Percentiles rank a stretch among this genome's conserved stretches.
Evolutionary conservation across 2,888 invertebrate genomes (phyloP).

Genomic region (Patella pellucida): DNA sequence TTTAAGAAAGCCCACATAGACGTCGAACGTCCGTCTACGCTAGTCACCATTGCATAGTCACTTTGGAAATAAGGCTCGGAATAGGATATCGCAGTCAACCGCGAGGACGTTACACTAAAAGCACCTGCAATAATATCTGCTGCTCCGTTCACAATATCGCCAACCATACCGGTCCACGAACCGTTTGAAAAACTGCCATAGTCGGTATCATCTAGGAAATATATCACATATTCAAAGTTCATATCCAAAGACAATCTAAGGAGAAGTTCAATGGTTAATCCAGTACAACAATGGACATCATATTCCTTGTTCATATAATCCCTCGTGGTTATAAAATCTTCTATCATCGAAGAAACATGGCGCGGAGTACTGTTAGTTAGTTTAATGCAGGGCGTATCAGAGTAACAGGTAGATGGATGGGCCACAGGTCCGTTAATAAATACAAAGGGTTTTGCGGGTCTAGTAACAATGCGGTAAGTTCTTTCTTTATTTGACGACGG

Average conservation of each 20-base stretch:
- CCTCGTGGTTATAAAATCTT: conserved; percentile 55
- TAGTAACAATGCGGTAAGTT: conserved; percentile 86
- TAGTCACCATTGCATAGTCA: conserved; percentile 84
- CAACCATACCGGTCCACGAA: conserved; percentile 90
- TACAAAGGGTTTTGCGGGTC: conserved; percentile 90
- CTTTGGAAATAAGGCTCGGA: conserved; percentile 92
- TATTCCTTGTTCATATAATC: conserved; percentile 40
- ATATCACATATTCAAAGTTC: conserved; percentile 89
- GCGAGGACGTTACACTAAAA: conserved; percentile 81
- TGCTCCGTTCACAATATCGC: conserved; percentile 85
- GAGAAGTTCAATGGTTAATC: conserved; percentile 87
- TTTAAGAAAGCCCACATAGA: conserved; percentile 86
- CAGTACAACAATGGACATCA: conserved; percentile 81
- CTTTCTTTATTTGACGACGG: conserved; percentile 75
- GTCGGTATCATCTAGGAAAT: conserved; percentile 74
- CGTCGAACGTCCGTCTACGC: conserved; percentile 73
- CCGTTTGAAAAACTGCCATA: conserved; percentile 65
- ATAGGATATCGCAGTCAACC: conserved; percentile 83
- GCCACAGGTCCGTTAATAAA: conserved; percentile 83
- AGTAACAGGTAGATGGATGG: conserved; percentile 53
- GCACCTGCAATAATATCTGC: conserved; percentile 93
- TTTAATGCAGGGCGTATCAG: conserved; percentile 72
- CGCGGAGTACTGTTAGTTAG: conserved; percentile 33
- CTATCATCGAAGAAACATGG: conserved; percentile 56
- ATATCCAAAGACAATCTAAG: conserved; percentile 86